phyloP scores from a whole-genome alignment of 23 tunicate species.

The Ciona savignyi region DNA sequence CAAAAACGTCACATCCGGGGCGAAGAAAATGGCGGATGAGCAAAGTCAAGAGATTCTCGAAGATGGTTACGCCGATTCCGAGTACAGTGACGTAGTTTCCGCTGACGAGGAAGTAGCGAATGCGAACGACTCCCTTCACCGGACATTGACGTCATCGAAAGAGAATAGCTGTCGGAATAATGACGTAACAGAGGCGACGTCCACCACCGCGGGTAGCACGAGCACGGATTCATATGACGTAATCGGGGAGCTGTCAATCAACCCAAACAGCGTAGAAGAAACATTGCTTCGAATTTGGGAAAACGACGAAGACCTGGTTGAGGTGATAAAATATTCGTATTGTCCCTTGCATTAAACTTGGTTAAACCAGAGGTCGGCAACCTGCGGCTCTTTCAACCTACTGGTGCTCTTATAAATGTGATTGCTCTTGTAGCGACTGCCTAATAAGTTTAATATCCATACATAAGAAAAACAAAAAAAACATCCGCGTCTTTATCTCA shows the following conservation, averaged over 20 bases:
- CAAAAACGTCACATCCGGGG: slow-evolving; percentile 78
- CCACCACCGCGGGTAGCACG: slow-evolving; percentile 74
- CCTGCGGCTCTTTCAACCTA: too few species aligned
- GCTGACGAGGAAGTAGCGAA: slow-evolving; percentile 35
- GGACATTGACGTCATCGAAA: slow-evolving; percentile 5
- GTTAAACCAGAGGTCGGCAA: too few species aligned
- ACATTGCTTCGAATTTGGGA: slow-evolving; percentile 65
- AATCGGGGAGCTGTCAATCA: slow-evolving; percentile 80
- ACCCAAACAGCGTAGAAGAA: slow-evolving; percentile 88
- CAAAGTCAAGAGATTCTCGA: not conserved
- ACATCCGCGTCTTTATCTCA: too few species aligned
- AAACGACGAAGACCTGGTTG: slow-evolving; percentile 54
- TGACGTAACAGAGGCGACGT: slow-evolving; percentile 51
- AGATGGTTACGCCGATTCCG: slow-evolving; percentile 10
- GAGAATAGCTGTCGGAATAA: too few species aligned
- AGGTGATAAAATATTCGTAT: too few species aligned
- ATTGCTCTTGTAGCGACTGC: too few species aligned
- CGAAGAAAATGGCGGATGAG: slow-evolving; percentile 15
- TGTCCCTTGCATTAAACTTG: too few species aligned
- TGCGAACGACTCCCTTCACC: slow-evolving; percentile 52
- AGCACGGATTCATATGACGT: slow-evolving; percentile 88
- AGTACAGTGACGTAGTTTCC: slow-evolving; percentile 21
- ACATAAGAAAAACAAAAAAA: too few species aligned
- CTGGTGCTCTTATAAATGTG: too few species aligned
- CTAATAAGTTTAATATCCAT: too few species aligned